Evolutionary conservation across 2,113 vertebrate genomes (phyloP), one percentile per base, ranked within the genome.

Genomic region (Conger conger): DNA sequence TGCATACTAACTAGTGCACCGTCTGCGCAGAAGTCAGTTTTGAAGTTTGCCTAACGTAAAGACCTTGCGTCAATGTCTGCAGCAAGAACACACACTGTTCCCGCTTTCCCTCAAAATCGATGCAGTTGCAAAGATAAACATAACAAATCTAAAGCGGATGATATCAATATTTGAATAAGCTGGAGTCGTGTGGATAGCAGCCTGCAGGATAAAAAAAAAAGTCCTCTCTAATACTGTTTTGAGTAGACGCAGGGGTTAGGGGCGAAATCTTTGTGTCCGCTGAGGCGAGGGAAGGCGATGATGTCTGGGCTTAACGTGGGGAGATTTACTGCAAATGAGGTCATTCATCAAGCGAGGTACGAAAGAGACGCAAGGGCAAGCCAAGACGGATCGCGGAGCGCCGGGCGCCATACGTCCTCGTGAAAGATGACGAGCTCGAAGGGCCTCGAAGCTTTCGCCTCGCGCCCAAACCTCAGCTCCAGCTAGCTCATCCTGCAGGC

Each of bases 301-400:
- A 82, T 85, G 89, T 91, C 88, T 79, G 50, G 36, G 86, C 36
- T 82, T 84, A 85, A 90, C 85, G 84, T 30, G 16, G 81, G 76
- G 85, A 86, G 89, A 90, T 90, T 90, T 90, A 90, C 87, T 89
- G 86, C 87, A 86, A 86, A 90, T 90, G 83, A 94, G 91, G 90
- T 93, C 93, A 93, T 95, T 92, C 91, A 93, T 95, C 93, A 94
- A 88, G 84, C 42, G 63, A 87, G 83, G 73, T 87, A 45, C 2
- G 35, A 82, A 63, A 81, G 88, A 88, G 86, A 87, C 85, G 84
- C 73, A 80, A 90, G 86, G 90, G 87, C 45, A 89, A 88, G 40
- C 85, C 73, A 73, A 54, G 77, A 76, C 37, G 81, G 87, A 84
- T 36, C 85, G 84, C 45, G 30, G 85, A 86, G 83, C 77, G 86